Percentiles rank a stretch among this genome's conserved stretches.
Evolutionary conservation across 2,797 vertebrate species (phyloP).

Genomic region (Notoglanidium macrostoma): DNA sequence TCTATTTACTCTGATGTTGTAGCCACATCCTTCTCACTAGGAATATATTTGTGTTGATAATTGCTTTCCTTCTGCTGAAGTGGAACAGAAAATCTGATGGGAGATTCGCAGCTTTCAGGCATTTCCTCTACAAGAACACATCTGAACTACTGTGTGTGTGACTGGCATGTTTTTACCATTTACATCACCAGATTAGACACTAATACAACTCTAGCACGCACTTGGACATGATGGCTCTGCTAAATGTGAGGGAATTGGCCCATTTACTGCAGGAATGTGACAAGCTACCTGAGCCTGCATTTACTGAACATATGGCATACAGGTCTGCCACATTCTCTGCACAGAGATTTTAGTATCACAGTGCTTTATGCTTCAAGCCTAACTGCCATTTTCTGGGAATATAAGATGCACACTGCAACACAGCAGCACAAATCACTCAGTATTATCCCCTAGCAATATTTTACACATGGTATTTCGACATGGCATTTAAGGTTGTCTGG

Average conservation of each 20-base stretch:
- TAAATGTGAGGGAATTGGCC: slow-evolving; percentile 50
- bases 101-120: slow-evolving; percentile 17
- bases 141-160: slow-evolving; percentile 31
- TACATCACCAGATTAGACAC: slow-evolving; percentile 47
- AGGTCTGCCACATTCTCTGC: slow-evolving; percentile 66
- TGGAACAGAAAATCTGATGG: slow-evolving; percentile 10
- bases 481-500: slow-evolving; percentile 24
- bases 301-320: slow-evolving; percentile 72
- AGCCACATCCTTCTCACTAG: neutral
- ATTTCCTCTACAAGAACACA: slow-evolving; percentile 11
- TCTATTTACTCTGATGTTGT: slow-evolving; percentile 14
- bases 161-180: slow-evolving; percentile 50
- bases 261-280: slow-evolving; percentile 49
- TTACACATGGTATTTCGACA: slow-evolving; percentile 5
- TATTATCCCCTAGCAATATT: slow-evolving; percentile 58
- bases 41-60: slow-evolving; percentile 15
- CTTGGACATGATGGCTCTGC: slow-evolving; percentile 46
- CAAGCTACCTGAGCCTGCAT: slow-evolving; percentile 51
- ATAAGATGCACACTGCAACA: slow-evolving; percentile 63
- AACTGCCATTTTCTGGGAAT: slow-evolving; percentile 68
- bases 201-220: slow-evolving; percentile 39
- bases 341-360: slow-evolving; percentile 67
- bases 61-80: slow-evolving; percentile 15
- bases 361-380: slow-evolving; percentile 67
- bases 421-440: slow-evolving; percentile 66